Base-by-base conservation (phyloP, 2,113 vertebrate species). In the Phalacrocorax pelagicus region DNA sequence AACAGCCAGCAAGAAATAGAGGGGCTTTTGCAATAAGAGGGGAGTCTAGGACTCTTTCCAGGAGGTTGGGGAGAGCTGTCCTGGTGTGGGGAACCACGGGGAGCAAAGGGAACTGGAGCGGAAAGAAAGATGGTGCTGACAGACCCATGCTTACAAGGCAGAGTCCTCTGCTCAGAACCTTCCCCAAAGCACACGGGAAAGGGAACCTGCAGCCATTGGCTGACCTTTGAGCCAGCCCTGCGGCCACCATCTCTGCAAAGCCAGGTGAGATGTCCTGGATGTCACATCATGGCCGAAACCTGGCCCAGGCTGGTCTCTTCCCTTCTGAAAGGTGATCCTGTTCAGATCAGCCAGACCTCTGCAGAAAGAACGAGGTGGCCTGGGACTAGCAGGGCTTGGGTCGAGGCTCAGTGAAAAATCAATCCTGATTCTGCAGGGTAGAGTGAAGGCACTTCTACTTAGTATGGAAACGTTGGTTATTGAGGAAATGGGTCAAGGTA, bases 61-160 rank as follows among this genome's bases (percentile, higher is more conserved):
- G 44, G 22, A 63, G 29, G 9, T 0, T 52, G 30, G 6, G 24
- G 24, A 67, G 42, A 67, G 15, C 59, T 63, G 13, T 5, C 30
- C 19, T 4, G 5, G 19, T 9, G 6, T 46, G n/a, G 30, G 63
- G 29, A 54, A 42, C 62, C 29, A 30, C 1, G 0, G 34, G 34
- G 29, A 81, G 36, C 58, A 42, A 30, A 30, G 34, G 26, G 20
- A 85, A 23, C 26, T 18, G 27, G 38, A 72, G 22, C 7, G 4
- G 63, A 58, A 77, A 74, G 46, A 59, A 75, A 51, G 72, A 24
- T 8, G 34, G 29, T 30, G 52, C 73, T 72, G 75, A 58, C 5
- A 47, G 14, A 72, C 30, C 30, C 11, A 1, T 22, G 21, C 29
- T 65, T 46, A 22, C 8, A 11, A 46, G 29, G 15, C 1, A 2